Evolutionary conservation across 2,888 invertebrate species (phyloP), one percentile per base, ranked within the genome.

Genomic region (Metallyticus violacea): DNA sequence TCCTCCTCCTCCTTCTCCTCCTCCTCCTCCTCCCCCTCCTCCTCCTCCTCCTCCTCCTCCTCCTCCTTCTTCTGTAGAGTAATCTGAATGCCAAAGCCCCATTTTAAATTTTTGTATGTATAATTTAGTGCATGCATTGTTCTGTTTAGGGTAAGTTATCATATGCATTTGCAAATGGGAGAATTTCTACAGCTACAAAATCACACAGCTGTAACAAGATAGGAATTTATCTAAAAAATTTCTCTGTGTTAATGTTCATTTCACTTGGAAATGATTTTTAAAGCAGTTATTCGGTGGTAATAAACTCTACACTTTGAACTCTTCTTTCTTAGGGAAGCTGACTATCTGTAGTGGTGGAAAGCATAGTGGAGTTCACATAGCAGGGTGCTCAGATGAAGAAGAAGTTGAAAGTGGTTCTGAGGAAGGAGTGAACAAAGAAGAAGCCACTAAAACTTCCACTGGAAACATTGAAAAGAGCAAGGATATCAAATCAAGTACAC

Each of bases 381-480:
- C 80, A 2, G 88, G 86, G 78, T 87, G 88, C 79, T 87, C 88
- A 6, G 88, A 88, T 62, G 89, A 88, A 28, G 89, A 88, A 40
- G 87, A 86, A 27, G 88, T 27, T 25, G 88, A 88, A 15, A 88
- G 85, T 77, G 87, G 88, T 26, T 86, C 87, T 27, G 88, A 88
- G 15, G 88, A 87, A 15, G 87, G 86, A 9, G 79, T 78, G 27
- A 81, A 77, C 26, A 86, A 86, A 26, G 83, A 83, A 22, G 77
- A 83, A 5, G 28, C 29, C 1, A 22, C 81, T 28, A 85, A 85
- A 30, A 28, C 80, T 62, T n/a, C 30, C 26, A 7, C 25, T 79
- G 62, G 30, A 7, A 76, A 86, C 28, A 26, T 79, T 79, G 25
- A 79, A 9, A 76, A 26, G 28, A 28, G 7, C 76, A 86, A 79